Percentiles rank a stretch among this genome's conserved stretches.
Evolutionary conservation across 2,888 invertebrate genomes (phyloP).

Genomic region (Gisinianus flammeolus): DNA sequence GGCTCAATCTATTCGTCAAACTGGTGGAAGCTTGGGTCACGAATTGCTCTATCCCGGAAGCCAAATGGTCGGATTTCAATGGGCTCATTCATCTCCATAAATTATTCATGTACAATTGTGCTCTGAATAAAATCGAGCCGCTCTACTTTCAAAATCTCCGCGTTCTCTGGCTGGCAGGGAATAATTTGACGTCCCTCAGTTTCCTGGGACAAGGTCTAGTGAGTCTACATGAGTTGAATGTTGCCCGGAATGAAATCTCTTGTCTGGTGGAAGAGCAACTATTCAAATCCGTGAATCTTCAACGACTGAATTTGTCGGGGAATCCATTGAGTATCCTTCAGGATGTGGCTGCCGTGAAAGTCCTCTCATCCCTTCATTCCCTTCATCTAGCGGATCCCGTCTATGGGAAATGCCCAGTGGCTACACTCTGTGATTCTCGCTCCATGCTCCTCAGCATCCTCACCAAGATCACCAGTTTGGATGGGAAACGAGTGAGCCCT

Average conservation of each 20-base stretch:
- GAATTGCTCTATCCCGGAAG: conserved; percentile 51
- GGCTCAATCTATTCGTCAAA: conserved; percentile 52
- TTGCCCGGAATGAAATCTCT: conserved; percentile 54
- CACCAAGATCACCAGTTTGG: conserved; percentile 45
- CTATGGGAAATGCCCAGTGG: conserved; percentile 57
- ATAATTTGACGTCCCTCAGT: conserved; percentile 51
- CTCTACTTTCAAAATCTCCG: conserved; percentile 50
- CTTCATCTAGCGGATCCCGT: conserved; percentile 50
- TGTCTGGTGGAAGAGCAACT: conserved; percentile 51
- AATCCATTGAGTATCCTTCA: conserved; percentile 56
- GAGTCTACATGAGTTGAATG: conserved; percentile 52
- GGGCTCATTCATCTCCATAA: conserved; percentile 50
- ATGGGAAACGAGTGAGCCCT: conserved; percentile 51
- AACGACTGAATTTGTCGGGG: conserved; percentile 54
- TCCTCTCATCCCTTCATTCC: conserved; percentile 43
- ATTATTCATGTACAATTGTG: conserved; percentile 54
- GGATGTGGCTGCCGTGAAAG: conserved; percentile 52
- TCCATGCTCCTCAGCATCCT: conserved; percentile 49
- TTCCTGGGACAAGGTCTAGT: conserved; percentile 55
- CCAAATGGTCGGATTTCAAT: conserved; percentile 47
- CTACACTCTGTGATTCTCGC: conserved; percentile 52
- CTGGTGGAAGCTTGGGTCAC: conserved; percentile 56
- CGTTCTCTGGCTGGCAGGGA: conserved; percentile 54
- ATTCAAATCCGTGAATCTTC: conserved; percentile 51
- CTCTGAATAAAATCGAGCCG: conserved; percentile 51